Evolutionary conservation across 1,140 invertebrate species (phyloP).

Genomic region (Drosophila aff.): DNA sequence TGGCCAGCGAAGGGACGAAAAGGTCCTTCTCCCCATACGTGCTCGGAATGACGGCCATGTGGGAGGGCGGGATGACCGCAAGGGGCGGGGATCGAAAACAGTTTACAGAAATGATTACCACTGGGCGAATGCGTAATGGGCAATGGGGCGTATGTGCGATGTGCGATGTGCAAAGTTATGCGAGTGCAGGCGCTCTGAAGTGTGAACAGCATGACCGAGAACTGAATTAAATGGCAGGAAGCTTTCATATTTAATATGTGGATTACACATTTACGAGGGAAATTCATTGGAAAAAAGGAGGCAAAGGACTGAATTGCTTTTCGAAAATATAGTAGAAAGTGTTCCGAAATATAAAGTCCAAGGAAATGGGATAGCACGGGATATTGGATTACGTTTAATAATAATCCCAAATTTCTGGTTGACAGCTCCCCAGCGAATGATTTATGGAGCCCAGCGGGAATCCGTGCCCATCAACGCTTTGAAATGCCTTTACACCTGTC

Average conservation of each 20-base stretch:
- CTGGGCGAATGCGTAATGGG: conserved; percentile 75
- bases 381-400: conserved; percentile 17
- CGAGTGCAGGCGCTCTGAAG: conserved; percentile 35
- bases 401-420: not conserved
- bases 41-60: conserved; percentile 32
- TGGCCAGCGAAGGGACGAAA: conserved; percentile 30
- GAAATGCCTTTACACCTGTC: conserved; percentile 61
- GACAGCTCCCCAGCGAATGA: conserved; percentile 19
- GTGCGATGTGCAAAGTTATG: conserved; percentile 52
- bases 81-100: conserved; percentile 71
- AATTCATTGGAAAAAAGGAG: conserved; percentile 20
- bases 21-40: conserved; percentile 47
- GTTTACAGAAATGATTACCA: conserved; percentile 79
- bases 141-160: conserved; percentile 74
- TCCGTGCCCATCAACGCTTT: conserved; percentile 10
- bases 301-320: not conserved
- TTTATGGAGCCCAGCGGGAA: conserved; percentile 15
- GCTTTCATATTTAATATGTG: conserved; percentile 39
- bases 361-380: not conserved
- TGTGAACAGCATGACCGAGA: conserved; percentile 34
- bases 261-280: conserved; percentile 16
- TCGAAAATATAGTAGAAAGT: conserved; percentile 3
- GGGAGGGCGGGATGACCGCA: conserved; percentile 20
- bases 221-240: conserved; percentile 45
- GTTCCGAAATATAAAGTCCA: not conserved